Conservation (phyloP, 2,113 vertebrate species). For the Scopus umbretta region DNA sequence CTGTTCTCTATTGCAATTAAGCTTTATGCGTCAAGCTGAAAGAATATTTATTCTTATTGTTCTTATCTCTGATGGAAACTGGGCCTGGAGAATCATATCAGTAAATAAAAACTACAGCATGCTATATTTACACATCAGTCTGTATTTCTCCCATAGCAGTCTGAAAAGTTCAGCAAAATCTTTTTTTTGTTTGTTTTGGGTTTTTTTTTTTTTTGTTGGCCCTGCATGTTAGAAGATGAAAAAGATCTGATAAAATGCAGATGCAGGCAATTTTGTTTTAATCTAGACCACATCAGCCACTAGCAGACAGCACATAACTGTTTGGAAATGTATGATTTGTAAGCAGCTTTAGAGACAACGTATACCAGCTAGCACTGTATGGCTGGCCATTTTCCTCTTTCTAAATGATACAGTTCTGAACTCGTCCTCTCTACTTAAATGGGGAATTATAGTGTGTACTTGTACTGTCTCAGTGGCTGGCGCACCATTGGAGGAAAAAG, state of each 20-base stretch:
- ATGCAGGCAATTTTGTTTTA: neutral
- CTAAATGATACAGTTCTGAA: constrained; percentile 4
- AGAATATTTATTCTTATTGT: neutral
- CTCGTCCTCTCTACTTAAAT: neutral
- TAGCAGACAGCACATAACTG: neutral
- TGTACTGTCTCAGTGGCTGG: neutral
- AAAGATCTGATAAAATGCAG: constrained; percentile 40
- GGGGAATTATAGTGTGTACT: neutral
- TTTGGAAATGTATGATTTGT: neutral
- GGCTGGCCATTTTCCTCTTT: neutral
- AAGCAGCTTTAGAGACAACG: neutral
- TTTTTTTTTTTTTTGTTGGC: neutral
- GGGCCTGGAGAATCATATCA: neutral
- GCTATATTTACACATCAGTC: neutral
- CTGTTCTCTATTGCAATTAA: neutral
- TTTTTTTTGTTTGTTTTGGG: neutral
- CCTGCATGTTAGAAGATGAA: neutral
- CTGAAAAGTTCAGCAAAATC: neutral
- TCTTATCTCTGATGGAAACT: neutral
- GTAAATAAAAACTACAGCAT: neutral
- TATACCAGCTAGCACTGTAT: neutral
- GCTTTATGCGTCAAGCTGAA: neutral
- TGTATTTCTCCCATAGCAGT: neutral
- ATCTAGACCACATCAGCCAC: neutral
- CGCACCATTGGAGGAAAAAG: neutral